Percentiles rank a stretch among this genome's conserved stretches.
Evolutionary conservation across 2,888 invertebrate species (phyloP).

Genomic region (Stenodema calcarata): DNA sequence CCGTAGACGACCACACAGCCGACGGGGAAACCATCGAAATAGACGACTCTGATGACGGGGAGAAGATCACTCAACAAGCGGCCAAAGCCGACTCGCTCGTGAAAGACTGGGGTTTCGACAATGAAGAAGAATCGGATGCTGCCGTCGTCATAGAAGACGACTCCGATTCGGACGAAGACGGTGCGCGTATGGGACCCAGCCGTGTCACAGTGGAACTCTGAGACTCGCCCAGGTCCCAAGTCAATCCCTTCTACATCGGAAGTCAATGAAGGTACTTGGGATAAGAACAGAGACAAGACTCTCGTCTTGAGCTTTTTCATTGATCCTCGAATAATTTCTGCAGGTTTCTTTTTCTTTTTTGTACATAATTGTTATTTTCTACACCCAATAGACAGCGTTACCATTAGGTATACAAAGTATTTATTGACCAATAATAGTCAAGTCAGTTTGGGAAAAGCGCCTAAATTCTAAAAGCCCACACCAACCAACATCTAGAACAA

Average conservation of each 20-base stretch:
- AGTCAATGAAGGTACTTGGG: not conserved
- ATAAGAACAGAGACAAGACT: not conserved
- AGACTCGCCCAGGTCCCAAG: not conserved
- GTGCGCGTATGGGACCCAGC: conserved; percentile 52
- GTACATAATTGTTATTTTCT: not conserved
- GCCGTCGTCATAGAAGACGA: conserved; percentile 50
- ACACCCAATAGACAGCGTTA: not conserved
- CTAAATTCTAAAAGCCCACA: too few species aligned
- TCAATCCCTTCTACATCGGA: not conserved
- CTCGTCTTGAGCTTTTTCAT: not conserved
- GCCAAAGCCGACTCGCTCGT: conserved; percentile 52
- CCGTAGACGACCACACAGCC: not conserved
- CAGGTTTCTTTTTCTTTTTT: not conserved
- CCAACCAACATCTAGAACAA: too few species aligned
- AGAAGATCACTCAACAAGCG: conserved; percentile 3
- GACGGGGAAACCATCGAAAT: not conserved
- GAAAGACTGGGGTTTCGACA: conserved; percentile 55
- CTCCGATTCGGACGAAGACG: conserved; percentile 48
- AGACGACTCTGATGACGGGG: not conserved
- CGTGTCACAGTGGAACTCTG: conserved; percentile 54
- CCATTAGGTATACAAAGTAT: not conserved
- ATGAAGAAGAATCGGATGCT: conserved; percentile 53
- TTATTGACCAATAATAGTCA: too few species aligned
- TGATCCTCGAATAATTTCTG: not conserved
- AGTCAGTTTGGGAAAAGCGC: too few species aligned